phyloP scores from a whole-genome alignment of 2,113 vertebrate genomes.

The Azemiops feae region DNA sequence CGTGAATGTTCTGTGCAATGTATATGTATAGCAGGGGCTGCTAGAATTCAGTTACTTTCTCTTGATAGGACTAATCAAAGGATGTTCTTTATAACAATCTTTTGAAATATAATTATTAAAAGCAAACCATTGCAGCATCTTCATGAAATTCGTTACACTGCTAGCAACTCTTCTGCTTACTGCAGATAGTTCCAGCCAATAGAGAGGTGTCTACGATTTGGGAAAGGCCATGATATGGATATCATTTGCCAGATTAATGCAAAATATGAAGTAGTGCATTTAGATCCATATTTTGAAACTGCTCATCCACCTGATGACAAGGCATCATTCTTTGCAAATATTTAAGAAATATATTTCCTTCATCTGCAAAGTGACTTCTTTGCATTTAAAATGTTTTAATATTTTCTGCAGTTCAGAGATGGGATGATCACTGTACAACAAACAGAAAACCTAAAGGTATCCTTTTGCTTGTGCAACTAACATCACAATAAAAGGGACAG shows the following conservation, averaged over 20 bases:
- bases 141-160: background rate
- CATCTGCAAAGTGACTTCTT: background rate
- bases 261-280: background rate
- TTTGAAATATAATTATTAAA: background rate
- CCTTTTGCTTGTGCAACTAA: background rate
- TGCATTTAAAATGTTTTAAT: background rate
- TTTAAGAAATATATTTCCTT: background rate
- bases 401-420: background rate
- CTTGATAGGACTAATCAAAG: background rate
- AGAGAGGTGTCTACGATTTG: background rate
- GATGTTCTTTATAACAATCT: background rate
- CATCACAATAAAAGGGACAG: background rate
- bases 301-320: background rate
- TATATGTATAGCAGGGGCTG: background rate
- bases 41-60: background rate
- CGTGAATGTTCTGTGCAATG: background rate
- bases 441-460: background rate
- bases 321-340: background rate
- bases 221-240: background rate
- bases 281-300: background rate
- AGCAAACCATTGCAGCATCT: background rate
- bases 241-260: background rate
- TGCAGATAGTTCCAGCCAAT: conserved; percentile 11
- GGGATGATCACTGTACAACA: background rate
- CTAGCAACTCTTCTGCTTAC: background rate